A percentile compares a stretch with the other conserved stretches of the same genome.
Evolutionary conservation across 2,888 invertebrate genomes (phyloP).

Genomic region (Hesperia comma): DNA sequence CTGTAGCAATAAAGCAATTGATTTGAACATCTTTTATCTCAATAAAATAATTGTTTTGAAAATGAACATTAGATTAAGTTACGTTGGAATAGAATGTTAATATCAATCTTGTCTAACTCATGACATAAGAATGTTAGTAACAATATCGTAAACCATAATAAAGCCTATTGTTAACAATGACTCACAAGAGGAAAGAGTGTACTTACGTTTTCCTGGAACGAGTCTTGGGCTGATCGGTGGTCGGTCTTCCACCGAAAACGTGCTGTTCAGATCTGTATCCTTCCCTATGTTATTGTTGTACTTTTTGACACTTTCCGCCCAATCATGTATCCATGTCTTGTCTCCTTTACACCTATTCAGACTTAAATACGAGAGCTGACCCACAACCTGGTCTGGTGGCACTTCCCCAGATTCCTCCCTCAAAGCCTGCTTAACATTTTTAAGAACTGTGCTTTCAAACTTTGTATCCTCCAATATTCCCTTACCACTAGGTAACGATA

Average conservation of each 20-base stretch:
- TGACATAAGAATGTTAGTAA: no score
- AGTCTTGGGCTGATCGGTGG: conserved; percentile 75
- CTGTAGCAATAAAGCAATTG: no score
- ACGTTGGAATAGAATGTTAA: no score
- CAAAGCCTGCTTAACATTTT: conserved; percentile 68
- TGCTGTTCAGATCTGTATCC: conserved; percentile 51
- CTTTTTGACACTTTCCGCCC: conserved; percentile 85
- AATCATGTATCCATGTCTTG: conserved; percentile 86
- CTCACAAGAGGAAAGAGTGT: conserved; percentile 19
- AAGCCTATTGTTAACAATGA: conserved; percentile 5
- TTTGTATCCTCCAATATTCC: conserved; percentile 55
- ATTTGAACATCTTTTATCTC: no score
- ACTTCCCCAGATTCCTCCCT: conserved; percentile 63
- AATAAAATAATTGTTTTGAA: no score
- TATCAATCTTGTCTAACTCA: no score
- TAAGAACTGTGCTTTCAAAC: conserved; percentile 73
- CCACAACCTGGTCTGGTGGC: conserved; percentile 68
- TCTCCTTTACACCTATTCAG: conserved; percentile 79
- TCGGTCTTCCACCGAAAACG: conserved; percentile 60
- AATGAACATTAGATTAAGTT: no score
- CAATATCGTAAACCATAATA: neutral
- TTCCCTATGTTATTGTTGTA: conserved; percentile 72
- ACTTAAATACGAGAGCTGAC: conserved; percentile 74
- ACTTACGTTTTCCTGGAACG: conserved; percentile 71
- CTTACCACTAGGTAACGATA: conserved; percentile 68